Evolutionary conservation across 2,113 vertebrate genomes (phyloP), one percentile per base, ranked within the genome.

Genomic region (Hymenochirus boettgeri): DNA sequence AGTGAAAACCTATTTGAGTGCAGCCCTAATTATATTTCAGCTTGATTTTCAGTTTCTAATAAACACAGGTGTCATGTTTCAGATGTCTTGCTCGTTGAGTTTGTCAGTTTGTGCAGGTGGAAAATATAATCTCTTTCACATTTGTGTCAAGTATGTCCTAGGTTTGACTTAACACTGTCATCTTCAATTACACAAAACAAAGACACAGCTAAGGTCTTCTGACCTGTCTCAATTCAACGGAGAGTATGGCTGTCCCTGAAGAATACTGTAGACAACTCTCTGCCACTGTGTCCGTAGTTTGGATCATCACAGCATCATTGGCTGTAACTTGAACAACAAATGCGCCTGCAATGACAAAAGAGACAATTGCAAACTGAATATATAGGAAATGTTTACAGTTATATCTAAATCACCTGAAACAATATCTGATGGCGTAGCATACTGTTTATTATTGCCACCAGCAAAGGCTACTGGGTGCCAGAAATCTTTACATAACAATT

Each of bases 201-300:
- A 69, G 56, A 74, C 74, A 78, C 60, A 69, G 62, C 71, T 69
- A 75, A 81, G 22, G 63, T 75, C 71, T 61, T 67, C 92, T 80
- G 70, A 97, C 94, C 94, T 77, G 93, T 91, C 60, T 96, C 91
- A 1, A 90, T 74, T 97, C 94, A 1, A 97, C 92, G 0, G 94
- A 97, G 96, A 97, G 81, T 97, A 97, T 2, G 94, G 94, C 72
- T 96, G 94, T n/a, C 94, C 94, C 82, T 97, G 91, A 48, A 96
- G 85, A 81, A 97, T 95, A 76, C 94, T 97, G 73, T 97, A 97
- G 67, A 96, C 91, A 72, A 97, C 90, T 82, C 73, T 86, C n/a
- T n/a, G 73, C 94, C 94, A 18, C 94, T 96, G 82, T 96, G 96
- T 7, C 94, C 94, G 1, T 97, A 97, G 0, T 93, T 97, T 37